These are phyloP conservation scores for Catharus ustulatus DNA, from an alignment of 2,797 vertebrate species.

Conservation along the genomic window DNA sequence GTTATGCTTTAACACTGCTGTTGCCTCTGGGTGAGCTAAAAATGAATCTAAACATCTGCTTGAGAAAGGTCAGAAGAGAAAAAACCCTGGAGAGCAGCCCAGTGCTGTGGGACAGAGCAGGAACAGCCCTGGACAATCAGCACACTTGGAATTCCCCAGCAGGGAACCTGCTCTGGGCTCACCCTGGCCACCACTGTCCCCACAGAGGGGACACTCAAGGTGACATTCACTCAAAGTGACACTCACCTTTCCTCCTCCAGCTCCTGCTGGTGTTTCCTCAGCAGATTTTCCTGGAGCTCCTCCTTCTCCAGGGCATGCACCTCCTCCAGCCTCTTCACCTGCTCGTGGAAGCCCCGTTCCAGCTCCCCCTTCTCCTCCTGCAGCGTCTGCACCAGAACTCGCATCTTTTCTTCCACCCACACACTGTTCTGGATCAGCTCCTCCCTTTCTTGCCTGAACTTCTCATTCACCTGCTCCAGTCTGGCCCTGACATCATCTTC, in stretches of 20 bases:
- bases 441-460: conserved; percentile 69
- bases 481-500: conserved; percentile 72
- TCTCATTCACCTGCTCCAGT: conserved; percentile 63
- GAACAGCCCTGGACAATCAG: neutral
- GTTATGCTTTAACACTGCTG: neutral
- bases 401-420: conserved; percentile 70
- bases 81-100: neutral
- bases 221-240: conserved; percentile 74
- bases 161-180: neutral
- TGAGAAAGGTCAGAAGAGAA: neutral
- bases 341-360: conserved; percentile 59
- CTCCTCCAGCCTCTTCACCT: conserved; percentile 68
- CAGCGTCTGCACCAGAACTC: conserved; percentile 39
- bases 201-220: conserved; percentile 64
- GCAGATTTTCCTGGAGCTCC: conserved; percentile 69
- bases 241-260: conserved; percentile 88
- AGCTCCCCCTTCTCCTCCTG: conserved; percentile 70
- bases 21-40: neutral
- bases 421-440: conserved; percentile 58
- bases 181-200: neutral
- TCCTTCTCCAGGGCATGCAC: conserved; percentile 75
- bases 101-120: neutral
- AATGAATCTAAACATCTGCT: neutral
- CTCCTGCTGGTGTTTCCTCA: conserved; percentile 81
- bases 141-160: neutral